phyloP scores from a whole-genome alignment of 1,140 invertebrate species.

The Diprion similis region DNA sequence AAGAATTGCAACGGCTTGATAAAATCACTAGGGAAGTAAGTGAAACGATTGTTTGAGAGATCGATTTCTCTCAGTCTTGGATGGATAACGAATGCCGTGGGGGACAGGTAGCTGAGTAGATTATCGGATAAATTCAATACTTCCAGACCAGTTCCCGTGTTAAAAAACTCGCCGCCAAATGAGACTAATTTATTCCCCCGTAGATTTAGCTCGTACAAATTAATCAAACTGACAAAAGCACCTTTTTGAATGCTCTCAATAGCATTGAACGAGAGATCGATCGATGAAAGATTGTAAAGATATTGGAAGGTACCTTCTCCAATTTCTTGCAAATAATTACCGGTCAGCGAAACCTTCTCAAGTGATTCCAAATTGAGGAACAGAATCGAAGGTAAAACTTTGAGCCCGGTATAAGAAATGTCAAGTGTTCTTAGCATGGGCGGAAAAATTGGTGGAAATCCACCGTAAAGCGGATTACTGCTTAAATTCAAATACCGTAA shows the following conservation, averaged over 20 bases:
- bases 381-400: conserved; percentile 73
- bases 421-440: conserved; percentile 70
- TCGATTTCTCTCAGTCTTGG: conserved; percentile 73
- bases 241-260: conserved; percentile 79
- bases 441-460: conserved; percentile 58
- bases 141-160: conserved; percentile 78
- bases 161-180: conserved; percentile 77
- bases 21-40: conserved; percentile 82
- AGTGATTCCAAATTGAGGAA: conserved; percentile 73
- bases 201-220: conserved; percentile 78
- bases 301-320: conserved; percentile 76
- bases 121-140: conserved; percentile 81
- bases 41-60: conserved; percentile 78
- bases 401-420: conserved; percentile 75
- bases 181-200: conserved; percentile 77
- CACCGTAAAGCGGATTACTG: conserved; percentile 70
- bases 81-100: conserved; percentile 82
- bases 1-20: conserved; percentile 77
- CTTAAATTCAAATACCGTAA: conserved; percentile 81
- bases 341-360: conserved; percentile 69
- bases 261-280: conserved; percentile 79
- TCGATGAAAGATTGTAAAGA: conserved; percentile 71
- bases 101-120: conserved; percentile 74
- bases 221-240: conserved; percentile 75
- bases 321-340: conserved; percentile 75